Base-by-base conservation (phyloP, 2,797 vertebrate species). In the Rhadinocentrus ornatus region DNA sequence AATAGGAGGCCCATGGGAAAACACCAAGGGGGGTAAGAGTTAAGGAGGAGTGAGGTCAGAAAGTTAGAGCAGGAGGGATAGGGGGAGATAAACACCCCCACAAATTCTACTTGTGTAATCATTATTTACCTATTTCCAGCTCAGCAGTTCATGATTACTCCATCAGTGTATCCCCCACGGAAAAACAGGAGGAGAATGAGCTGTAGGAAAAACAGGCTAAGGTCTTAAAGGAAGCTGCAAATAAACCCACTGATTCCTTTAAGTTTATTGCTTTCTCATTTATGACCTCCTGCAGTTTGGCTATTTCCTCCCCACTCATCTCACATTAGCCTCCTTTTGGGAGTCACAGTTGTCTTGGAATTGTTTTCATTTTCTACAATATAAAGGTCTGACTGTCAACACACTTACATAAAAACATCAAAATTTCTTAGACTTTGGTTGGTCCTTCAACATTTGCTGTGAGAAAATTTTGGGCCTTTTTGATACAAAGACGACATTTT, bases 1-100 rank as follows among this genome's bases (percentile, higher is more conserved):
- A 92, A 92, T 85, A 91, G 88, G 84, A 89, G 81, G 81, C 66
- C 84, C 90, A 91, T 92, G 91, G 90, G 93, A 93, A 93, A 89
- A 87, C 90, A 87, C 87, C 24, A 27, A 85, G 90, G 92, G 90
- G 90, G 89, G 87, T 89, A 84, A 86, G 88, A 79, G 83, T 80
- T 73, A 79, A 81, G 76, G 81, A 86, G 84, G 73, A 83, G 83
- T 81, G 87, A 90, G 89, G 90, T 92, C 89, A 91, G 76, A 81
- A 78, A 88, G 85, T 86, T 77, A 85, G 70, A 85, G 87, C 57
- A 63, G 80, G 39, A 75, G 80, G 65, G 63, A 66, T 60, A 39
- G 69, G 60, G 69, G 67, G 71, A 31, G 9, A 65, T 22, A 75
- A 78, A 78, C 27, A 58, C 72, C 80, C 65, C 41, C 54, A 58